Evolutionary conservation across 2,888 invertebrate genomes (phyloP).

Genomic region (Latrodectus hesperus): DNA sequence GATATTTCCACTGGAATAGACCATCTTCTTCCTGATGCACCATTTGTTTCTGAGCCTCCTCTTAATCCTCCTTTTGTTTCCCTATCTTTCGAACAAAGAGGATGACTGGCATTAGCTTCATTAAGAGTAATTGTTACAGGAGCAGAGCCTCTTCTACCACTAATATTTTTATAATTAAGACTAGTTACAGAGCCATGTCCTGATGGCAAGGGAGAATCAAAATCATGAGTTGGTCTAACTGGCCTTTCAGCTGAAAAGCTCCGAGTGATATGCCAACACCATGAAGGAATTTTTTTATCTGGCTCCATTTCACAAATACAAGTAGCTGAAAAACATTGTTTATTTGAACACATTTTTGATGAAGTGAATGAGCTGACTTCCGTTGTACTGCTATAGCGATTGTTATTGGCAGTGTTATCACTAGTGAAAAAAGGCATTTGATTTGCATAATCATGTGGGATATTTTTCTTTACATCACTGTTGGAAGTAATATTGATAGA

Average conservation of each 20-base stretch:
- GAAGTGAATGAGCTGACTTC: slow-evolving; percentile 22
- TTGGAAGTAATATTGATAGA: not conserved
- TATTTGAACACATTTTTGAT: slow-evolving; percentile 37
- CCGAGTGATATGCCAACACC: slow-evolving; percentile 69
- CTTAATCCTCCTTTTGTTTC: slow-evolving; percentile 33
- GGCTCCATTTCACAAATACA: slow-evolving; percentile 48
- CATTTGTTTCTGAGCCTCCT: slow-evolving; percentile 39
- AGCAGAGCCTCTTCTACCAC: slow-evolving; percentile 70
- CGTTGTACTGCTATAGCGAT: slow-evolving; percentile 26
- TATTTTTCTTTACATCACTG: not conserved
- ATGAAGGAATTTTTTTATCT: slow-evolving; percentile 54
- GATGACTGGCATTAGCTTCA: slow-evolving; percentile 24
- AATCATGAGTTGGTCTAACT: slow-evolving; percentile 59
- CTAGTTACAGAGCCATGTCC: slow-evolving; percentile 59
- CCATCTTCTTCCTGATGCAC: slow-evolving; percentile 63
- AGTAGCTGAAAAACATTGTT: slow-evolving; percentile 23
- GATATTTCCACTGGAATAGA: slow-evolving; percentile 66
- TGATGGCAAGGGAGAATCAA: slow-evolving; percentile 63
- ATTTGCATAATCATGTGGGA: slow-evolving; percentile 26
- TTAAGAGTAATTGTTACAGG: slow-evolving; percentile 68
- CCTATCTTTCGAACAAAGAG: slow-evolving; percentile 18
- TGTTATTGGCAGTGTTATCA: slow-evolving; percentile 28
- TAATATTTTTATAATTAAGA: slow-evolving; percentile 39
- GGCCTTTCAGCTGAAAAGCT: slow-evolving; percentile 68
- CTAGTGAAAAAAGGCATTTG: slow-evolving; percentile 18